Evolutionary conservation across 2,797 vertebrate species (phyloP).

Genomic region (Chelidonichthys spinosus): DNA sequence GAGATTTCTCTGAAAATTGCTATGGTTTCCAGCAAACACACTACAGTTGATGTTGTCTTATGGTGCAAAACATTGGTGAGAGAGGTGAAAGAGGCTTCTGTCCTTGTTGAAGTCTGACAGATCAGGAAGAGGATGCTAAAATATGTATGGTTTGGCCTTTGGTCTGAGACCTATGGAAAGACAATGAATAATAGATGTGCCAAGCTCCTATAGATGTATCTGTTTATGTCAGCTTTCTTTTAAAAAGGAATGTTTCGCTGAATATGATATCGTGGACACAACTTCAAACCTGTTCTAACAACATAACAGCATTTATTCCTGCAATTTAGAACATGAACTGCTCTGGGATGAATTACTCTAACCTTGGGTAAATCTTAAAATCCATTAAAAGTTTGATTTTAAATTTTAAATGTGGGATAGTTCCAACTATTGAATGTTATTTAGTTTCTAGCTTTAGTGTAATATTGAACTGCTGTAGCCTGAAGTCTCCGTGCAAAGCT

Average conservation of each 20-base stretch:
- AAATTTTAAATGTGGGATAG: neutral
- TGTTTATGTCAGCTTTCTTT: constrained; percentile 18
- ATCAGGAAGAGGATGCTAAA: constrained; percentile 58
- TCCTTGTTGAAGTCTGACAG: constrained; percentile 19
- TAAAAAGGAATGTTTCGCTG: constrained; percentile 11
- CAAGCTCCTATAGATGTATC: constrained; percentile 43
- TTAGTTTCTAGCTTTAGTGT: constrained; percentile 16
- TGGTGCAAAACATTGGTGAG: neutral
- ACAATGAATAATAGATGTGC: constrained; percentile 62
- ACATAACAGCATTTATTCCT: neutral
- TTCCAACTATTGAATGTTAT: constrained; percentile 23
- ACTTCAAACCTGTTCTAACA: neutral
- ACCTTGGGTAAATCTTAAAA: constrained; percentile 1
- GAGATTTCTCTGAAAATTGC: neutral
- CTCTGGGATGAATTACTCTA: neutral
- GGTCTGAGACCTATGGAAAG: constrained; percentile 51
- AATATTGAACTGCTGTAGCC: constrained; percentile 21
- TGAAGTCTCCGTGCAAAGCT: constrained; percentile 17
- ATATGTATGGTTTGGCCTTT: constrained; percentile 64
- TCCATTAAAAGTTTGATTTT: constrained; percentile 34
- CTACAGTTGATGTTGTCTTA: neutral
- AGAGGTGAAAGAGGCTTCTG: neutral
- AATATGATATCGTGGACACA: constrained; percentile 17
- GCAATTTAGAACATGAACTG: neutral
- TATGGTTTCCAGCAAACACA: neutral